phyloP scores from a whole-genome alignment of 2,888 invertebrate species.

The Tubulanus polymorphus region DNA sequence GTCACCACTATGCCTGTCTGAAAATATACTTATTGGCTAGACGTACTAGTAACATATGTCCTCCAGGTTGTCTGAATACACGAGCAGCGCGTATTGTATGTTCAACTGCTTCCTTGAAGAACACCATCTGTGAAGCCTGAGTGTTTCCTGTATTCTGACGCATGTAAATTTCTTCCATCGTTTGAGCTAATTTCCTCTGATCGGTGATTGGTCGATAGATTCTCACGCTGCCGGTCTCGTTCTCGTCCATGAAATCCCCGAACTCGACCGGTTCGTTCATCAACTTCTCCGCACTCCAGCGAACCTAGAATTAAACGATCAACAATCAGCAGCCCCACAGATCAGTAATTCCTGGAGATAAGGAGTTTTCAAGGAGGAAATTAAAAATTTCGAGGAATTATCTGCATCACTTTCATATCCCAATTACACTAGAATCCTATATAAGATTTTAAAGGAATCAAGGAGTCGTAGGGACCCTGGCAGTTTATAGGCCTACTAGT shows the following conservation, averaged over 20 bases:
- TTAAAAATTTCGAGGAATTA: no score
- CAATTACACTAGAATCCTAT: no score
- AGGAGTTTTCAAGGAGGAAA: no score
- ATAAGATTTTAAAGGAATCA: no score
- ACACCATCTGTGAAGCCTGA: constrained; percentile 49
- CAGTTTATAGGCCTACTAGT: no score
- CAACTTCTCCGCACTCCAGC: constrained; percentile 42
- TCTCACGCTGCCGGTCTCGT: constrained; percentile 23
- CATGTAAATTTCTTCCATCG: constrained; percentile 51
- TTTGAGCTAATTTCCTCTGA: constrained; percentile 36
- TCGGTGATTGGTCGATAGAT: constrained; percentile 49
- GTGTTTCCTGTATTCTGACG: constrained; percentile 37
- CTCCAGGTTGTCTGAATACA: constrained; percentile 51
- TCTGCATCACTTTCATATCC: no score
- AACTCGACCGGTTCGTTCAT: constrained; percentile 44
- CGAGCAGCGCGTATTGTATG: constrained; percentile 50
- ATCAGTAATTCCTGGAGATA: no score
- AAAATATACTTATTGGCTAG: constrained; percentile 13
- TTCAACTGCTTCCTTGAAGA: constrained; percentile 51
- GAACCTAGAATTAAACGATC: constrained; percentile 30
- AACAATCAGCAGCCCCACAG: no score
- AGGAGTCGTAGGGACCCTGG: no score
- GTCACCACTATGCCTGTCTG: no score
- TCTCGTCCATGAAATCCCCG: constrained; percentile 48
- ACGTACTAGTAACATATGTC: constrained; percentile 50